Evolutionary conservation across 2,888 invertebrate species (phyloP).

Genomic region (Oscheius myriophilus): DNA sequence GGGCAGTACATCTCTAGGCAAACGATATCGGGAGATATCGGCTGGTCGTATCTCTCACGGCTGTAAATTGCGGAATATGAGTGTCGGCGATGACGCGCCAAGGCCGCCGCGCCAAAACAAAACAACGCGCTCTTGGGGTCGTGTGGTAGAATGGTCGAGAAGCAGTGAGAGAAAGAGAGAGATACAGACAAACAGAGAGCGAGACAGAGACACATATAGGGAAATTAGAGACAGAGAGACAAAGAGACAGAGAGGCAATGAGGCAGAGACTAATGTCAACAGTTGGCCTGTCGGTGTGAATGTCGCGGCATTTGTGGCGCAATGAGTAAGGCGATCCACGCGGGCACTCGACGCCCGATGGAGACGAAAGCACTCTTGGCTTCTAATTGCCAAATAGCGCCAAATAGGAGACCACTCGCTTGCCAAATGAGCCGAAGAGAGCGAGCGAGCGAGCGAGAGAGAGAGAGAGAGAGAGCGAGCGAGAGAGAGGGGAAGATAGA

Average conservation of each 20-base stretch:
- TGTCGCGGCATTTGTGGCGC: conserved; percentile 17
- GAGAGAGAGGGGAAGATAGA: background rate
- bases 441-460: conserved; percentile 9
- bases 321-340: background rate
- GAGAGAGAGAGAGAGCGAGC: background rate
- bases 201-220: too few relatives aligned
- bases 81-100: conserved; percentile 23
- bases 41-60: conserved; percentile 29
- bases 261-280: too few relatives aligned
- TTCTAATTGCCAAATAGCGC: conserved; percentile 17
- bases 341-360: conserved; percentile 6
- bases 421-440: background rate
- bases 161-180: background rate
- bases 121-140: conserved; percentile 14
- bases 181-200: conserved; percentile 1
- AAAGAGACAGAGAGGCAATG: conserved; percentile 1
- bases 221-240: too few relatives aligned
- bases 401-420: too few relatives aligned
- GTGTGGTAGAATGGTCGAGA: background rate
- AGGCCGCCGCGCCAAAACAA: conserved; percentile 19
- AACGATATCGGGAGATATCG: conserved; percentile 7
- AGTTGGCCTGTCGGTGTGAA: background rate
- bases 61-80: conserved; percentile 32
- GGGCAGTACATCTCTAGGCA: too few relatives aligned
- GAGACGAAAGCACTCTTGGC: conserved; percentile 14